Evolutionary conservation across 2,113 vertebrate species (phyloP), one percentile per base, ranked within the genome.

Genomic region (Pelusios castaneus): DNA sequence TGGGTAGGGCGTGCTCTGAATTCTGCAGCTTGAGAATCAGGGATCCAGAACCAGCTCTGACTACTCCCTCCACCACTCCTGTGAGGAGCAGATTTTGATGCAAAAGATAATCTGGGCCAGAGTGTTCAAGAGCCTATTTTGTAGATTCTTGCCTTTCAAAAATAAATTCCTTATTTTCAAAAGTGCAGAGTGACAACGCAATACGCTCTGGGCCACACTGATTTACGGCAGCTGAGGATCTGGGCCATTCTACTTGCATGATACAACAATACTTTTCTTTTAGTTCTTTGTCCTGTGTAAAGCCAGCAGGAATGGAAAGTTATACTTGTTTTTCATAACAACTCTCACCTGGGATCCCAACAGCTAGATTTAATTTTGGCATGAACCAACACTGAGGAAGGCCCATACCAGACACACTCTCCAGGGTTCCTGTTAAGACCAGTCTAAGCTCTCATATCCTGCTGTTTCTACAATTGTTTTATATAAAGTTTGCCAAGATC

Each of bases 401-500:
- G 45, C 70, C 79, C 77, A 31, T 7, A 21, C 84, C 43, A 88
- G 80, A 76, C 2, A 2, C 3, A 27, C 3, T 91, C 38, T 54
- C 13, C 49, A 54, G 2, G 34, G 41, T 54, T 84, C 55, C 85
- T 70, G 51, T 17, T 77, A 29, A 70, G 49, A 47, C 70, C 91
- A 75, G 38, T 17, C 51, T 76, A 70, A 80, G 24, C 3, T 3
- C 77, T 38, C 51, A 27, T 29, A 27, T 75, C 41, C 43, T 27
- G 8, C 10, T 79, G 85, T 87, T 91, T 92, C 80, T 93, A 85
- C 19, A 55, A 80, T 87, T 87, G 45, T 45, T 91, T 79, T 52
- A 85, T 5, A 51, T 41, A 6, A 60, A 79, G 43, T 45, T 54
- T 94, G 89, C 88, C 91, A 90, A 92, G 56, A 70, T 80, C 52